A percentile compares a stretch with the other conserved stretches of the same genome.
Evolutionary conservation across 2,113 vertebrate species (phyloP).

Genomic region (Ictidomys tridecemlineatus): DNA sequence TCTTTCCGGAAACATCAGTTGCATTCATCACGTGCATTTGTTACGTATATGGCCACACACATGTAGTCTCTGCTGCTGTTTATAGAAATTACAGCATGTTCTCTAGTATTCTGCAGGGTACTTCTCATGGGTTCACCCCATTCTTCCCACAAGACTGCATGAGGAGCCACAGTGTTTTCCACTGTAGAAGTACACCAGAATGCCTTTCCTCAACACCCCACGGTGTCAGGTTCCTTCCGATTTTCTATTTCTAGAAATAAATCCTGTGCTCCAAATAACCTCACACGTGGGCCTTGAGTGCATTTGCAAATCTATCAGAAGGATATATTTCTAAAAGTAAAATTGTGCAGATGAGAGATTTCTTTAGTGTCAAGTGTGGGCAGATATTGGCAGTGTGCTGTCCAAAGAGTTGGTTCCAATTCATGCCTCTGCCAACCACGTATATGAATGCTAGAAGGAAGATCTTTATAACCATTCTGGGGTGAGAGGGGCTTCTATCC

Average conservation of each 20-base stretch:
- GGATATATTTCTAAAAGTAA: not conserved
- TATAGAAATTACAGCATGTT: not conserved
- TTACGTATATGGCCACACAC: not conserved
- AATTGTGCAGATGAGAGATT: not conserved
- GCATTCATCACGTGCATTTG: not conserved
- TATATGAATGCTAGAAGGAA: not conserved
- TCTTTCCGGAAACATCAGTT: not conserved
- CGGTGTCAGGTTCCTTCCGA: not conserved
- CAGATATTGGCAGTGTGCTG: not conserved
- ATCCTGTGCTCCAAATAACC: not conserved
- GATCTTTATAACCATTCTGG: not conserved
- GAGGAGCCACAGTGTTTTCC: not conserved
- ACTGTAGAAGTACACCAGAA: no score
- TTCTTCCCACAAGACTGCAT: not conserved
- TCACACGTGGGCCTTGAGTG: not conserved
- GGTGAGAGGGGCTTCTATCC: not conserved
- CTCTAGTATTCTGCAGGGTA: not conserved
- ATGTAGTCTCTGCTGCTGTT: not conserved
- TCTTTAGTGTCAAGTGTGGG: not conserved
- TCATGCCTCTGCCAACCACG: not conserved
- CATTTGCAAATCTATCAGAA: not conserved
- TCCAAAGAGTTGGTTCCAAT: not conserved
- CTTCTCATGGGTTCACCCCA: rapidly evolving
- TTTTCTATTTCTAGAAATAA: not conserved
- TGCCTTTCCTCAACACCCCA: no score